A percentile compares a stretch with the other conserved stretches of the same genome.
phyloP scores from a whole-genome alignment of 2,113 vertebrate genomes.

The Syngnathus scovelli region DNA sequence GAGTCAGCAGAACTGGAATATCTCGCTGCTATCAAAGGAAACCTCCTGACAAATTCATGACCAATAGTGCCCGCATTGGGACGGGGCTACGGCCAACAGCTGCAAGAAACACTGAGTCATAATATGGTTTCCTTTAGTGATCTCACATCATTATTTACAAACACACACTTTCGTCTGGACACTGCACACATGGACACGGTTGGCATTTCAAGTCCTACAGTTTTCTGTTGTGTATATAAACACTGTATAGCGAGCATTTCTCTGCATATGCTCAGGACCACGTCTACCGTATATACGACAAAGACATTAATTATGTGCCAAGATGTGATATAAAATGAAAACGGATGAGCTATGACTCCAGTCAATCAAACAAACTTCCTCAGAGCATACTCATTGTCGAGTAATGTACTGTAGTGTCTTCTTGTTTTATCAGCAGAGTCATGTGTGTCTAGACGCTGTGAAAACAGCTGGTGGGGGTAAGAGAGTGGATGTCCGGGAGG shows the following conservation, averaged over 20 bases:
- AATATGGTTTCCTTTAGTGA: constrained; percentile 11
- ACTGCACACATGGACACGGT: constrained; percentile 1
- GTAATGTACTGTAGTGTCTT: constrained; percentile 24
- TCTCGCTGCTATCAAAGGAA: constrained; percentile 45
- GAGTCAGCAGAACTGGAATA: constrained; percentile 54
- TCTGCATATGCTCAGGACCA: constrained; percentile 5
- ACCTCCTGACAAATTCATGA: constrained; percentile 39
- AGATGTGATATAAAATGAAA: constrained; percentile 5
- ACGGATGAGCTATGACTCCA: constrained; percentile 10
- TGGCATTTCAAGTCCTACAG: background rate
- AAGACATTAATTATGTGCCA: constrained; percentile 8
- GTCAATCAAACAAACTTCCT: constrained; percentile 37
- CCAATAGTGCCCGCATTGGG: constrained; percentile 23
- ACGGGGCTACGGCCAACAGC: constrained; percentile 45
- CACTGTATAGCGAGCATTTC: background rate
- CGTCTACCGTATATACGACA: background rate
- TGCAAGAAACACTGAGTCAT: constrained; percentile 65
- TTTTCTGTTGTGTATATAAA: background rate
- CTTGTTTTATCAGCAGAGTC: constrained; percentile 52
- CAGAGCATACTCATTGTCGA: constrained; percentile 44
- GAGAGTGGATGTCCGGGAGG: constrained; percentile 33
- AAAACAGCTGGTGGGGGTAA: constrained; percentile 57
- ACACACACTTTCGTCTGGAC: constrained; percentile 24
- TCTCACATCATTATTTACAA: constrained; percentile 40
- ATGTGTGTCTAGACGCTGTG: constrained; percentile 69